Base-by-base conservation (phyloP, 92 coral and sea anemone species). In the Zoanthus solanderi region DNA sequence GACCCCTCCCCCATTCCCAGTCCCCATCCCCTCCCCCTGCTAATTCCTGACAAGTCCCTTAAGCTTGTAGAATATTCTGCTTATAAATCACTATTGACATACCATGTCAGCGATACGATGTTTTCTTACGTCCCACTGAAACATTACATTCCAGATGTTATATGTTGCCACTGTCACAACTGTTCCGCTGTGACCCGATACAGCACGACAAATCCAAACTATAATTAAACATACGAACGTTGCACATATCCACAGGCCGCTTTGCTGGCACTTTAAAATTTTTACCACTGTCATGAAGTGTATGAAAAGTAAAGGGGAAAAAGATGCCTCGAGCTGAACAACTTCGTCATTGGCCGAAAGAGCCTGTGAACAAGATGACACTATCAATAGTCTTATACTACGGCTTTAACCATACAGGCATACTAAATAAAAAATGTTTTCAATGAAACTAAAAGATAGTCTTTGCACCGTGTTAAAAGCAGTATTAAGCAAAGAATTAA, bases 81-180 rank as follows among this genome's bases (percentile, higher is more conserved):
- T 23, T 23, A 37, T 37, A 4, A 37, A 2, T 37, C 1, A 37
- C 4, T 37, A 50, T 63, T 5, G 30, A 48, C 90, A 88, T 73
- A 97, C 99, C 99, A 94, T 95, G 82, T 95, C 98, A 28, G 98
- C 99, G 18, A 97, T 95, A 83, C 73, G 92, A 46, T 92, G 72
- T 78, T 97, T 97, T 71, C 99, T 95, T 31, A 92, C 90, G 5
- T 97, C 94, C 99, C 99, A 97, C 83, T 94, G 95, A 80, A 97
- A 97, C 99, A 97, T 97, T 8, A 97, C 99, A 92, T 97, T 97
- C 99, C 99, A 97, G 18, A 97, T 81, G 87, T 97, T 97, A 75
- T 97, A 97, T 69, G 96, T 89, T 17, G 98, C 99, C 23, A 97
- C 95, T 0, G 87, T 90, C 37, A 97, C 58, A n/a, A 7, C 6